These are phyloP conservation scores for Chesias legatella DNA, from an alignment of 2,888 invertebrate species.

Conservation along the genomic window DNA sequence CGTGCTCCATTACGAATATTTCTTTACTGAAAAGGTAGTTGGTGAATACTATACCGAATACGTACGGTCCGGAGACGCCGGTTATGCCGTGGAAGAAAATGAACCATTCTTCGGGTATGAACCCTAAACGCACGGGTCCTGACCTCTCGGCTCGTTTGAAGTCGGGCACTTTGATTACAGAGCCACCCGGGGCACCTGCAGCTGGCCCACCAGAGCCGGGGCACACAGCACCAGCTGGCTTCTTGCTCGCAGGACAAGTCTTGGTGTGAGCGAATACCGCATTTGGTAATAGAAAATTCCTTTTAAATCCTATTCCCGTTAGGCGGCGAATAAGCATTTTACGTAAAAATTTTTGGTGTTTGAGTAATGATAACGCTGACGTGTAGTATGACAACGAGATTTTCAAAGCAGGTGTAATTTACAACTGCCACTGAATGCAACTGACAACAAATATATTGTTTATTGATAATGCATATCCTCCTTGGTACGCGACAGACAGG, in stretches of 20 bases:
- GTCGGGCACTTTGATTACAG: slow-evolving; percentile 1
- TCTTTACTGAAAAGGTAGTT: slow-evolving; percentile 96
- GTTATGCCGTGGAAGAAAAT: slow-evolving; percentile 94
- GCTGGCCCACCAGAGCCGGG: slow-evolving; percentile 9
- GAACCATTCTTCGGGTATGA: slow-evolving; percentile 81
- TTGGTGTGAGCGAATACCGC: slow-evolving; percentile 27
- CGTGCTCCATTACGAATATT: slow-evolving; percentile 94
- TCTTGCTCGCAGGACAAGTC: slow-evolving; percentile 24
- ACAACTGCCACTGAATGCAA: too few species aligned
- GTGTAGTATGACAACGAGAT: too few species aligned
- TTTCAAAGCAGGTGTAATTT: too few species aligned
- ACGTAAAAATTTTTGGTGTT: not conserved
- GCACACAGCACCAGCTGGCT: slow-evolving; percentile 3
- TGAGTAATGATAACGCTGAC: too few species aligned
- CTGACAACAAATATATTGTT: too few species aligned
- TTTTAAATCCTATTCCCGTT: slow-evolving; percentile 17
- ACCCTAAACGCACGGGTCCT: slow-evolving; percentile 80
- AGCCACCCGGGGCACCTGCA: not conserved
- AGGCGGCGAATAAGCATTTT: slow-evolving; percentile 33
- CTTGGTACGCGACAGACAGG: too few species aligned
- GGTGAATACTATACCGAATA: slow-evolving; percentile 86
- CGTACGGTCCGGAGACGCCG: slow-evolving; percentile 92
- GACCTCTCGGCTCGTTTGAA: slow-evolving; percentile 40
- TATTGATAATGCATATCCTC: too few species aligned
- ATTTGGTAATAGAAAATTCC: slow-evolving; percentile 25